These are phyloP conservation scores for Petrosia ficiformis DNA, from an alignment of 37 sponge, comb jelly and placozoan species.

Conservation along the genomic window DNA sequence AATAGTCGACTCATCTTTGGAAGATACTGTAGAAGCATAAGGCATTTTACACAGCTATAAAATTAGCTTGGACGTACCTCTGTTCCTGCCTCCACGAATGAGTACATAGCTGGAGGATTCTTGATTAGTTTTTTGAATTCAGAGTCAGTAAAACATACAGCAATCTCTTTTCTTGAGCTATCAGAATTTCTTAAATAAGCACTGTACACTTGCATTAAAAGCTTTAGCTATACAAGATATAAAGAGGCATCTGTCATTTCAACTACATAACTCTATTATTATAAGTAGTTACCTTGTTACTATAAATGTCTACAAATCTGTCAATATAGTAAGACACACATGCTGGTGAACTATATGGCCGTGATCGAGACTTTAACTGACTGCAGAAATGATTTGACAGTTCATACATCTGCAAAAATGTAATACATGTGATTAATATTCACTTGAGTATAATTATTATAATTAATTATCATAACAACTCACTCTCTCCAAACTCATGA, in stretches of 20 bases:
- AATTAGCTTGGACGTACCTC: no score
- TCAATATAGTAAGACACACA: constrained; percentile 40
- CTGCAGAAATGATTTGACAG: constrained; percentile 12
- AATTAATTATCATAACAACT: no score
- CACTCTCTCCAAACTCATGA: constrained; percentile 57
- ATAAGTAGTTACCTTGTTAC: constrained; percentile 23
- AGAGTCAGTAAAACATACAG: constrained; percentile 30
- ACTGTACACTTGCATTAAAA: neutral
- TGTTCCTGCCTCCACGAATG: constrained; percentile 44
- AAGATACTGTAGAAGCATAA: constrained; percentile 17
- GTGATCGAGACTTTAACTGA: constrained; percentile 22
- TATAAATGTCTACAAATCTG: constrained; percentile 60
- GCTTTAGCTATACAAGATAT: constrained; percentile 2
- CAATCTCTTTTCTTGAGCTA: constrained; percentile 33
- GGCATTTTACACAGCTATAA: neutral
- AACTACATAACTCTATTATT: neutral
- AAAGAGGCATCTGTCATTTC: neutral
- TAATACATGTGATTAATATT: neutral
- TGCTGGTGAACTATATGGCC: neutral
- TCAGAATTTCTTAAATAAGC: constrained; percentile 16
- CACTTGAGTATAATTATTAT: neutral
- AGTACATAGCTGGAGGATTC: constrained; percentile 34
- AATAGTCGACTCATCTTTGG: constrained; percentile 30
- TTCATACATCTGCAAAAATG: constrained; percentile 32
- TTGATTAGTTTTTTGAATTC: constrained; percentile 31